A percentile compares a stretch with the other conserved stretches of the same genome.
These are phyloP conservation scores for Progne subis DNA, from an alignment of 2,113 vertebrate species.

Conservation along the genomic window DNA sequence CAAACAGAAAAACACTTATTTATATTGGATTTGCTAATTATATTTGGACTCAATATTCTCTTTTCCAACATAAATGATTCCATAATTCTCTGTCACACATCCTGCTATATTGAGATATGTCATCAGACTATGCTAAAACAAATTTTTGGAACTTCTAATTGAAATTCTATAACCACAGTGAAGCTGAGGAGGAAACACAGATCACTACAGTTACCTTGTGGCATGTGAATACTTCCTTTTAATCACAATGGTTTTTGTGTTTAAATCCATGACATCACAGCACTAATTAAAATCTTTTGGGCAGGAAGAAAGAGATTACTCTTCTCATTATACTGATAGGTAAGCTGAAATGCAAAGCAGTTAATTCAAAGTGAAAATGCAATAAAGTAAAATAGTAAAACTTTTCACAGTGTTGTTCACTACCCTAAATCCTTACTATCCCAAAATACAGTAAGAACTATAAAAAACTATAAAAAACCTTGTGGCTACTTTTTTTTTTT, in stretches of 20 bases:
- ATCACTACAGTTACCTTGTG: neutral
- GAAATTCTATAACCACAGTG: neutral
- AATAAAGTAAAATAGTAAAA: neutral
- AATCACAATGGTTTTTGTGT: neutral
- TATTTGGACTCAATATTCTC: neutral
- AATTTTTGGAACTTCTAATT: neutral
- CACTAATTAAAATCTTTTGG: neutral
- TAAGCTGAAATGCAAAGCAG: neutral
- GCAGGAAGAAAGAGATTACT: neutral
- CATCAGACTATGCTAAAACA: neutral
- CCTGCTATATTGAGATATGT: neutral
- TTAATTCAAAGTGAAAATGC: neutral
- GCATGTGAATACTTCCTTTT: neutral
- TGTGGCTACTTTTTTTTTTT: neutral
- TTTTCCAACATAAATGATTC: neutral
- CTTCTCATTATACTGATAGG: neutral
- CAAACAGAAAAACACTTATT: neutral
- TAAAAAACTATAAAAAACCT: neutral
- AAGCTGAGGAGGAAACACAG: neutral
- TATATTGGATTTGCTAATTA: neutral
- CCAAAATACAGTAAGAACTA: neutral
- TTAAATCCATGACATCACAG: neutral
- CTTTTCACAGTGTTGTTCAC: neutral
- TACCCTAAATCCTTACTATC: neutral
- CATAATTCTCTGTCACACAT: neutral